These are phyloP conservation scores for Sinella curviseta DNA, from an alignment of 1,140 invertebrate species.

Conservation along the genomic window DNA sequence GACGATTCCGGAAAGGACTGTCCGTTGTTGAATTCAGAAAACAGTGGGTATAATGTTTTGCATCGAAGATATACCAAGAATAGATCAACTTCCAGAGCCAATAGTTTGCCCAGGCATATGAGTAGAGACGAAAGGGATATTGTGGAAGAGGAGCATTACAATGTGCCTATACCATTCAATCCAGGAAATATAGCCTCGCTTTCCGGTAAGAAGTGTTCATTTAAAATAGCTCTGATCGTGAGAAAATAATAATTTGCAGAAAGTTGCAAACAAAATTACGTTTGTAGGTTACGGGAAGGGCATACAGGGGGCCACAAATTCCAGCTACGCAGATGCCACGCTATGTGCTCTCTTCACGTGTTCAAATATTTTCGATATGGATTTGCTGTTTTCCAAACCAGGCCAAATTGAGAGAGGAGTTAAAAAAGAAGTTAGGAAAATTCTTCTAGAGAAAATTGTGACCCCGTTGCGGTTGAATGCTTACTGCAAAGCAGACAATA, in stretches of 20 bases:
- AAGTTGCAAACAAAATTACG: not conserved
- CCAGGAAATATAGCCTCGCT: not conserved
- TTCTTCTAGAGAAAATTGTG: constrained; percentile 30
- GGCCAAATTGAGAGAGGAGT: constrained; percentile 12
- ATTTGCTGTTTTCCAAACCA: not conserved
- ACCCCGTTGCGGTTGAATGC: constrained; percentile 26
- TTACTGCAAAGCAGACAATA: constrained; percentile 13
- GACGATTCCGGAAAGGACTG: not conserved
- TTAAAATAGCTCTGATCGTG: not conserved
- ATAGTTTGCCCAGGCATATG: not conserved
- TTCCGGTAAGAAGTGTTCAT: not conserved
- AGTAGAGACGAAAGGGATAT: not conserved
- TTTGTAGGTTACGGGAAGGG: constrained; percentile 13
- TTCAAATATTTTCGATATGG: constrained; percentile 19
- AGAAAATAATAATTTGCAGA: not conserved
- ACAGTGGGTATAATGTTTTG: too few relatives aligned
- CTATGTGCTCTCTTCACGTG: constrained; percentile 25
- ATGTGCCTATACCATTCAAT: not conserved
- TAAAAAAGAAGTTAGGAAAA: constrained; percentile 27
- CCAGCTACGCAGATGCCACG: constrained; percentile 23
- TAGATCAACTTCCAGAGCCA: not conserved
- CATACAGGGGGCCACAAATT: constrained; percentile 26
- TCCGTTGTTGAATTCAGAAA: too few relatives aligned
- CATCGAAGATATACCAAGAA: constrained; percentile 1
- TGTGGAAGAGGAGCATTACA: not conserved